A percentile compares a stretch with the other conserved stretches of the same genome.
Conservation (phyloP, 2,888 invertebrate genomes). For the Tipula lateralis region DNA sequence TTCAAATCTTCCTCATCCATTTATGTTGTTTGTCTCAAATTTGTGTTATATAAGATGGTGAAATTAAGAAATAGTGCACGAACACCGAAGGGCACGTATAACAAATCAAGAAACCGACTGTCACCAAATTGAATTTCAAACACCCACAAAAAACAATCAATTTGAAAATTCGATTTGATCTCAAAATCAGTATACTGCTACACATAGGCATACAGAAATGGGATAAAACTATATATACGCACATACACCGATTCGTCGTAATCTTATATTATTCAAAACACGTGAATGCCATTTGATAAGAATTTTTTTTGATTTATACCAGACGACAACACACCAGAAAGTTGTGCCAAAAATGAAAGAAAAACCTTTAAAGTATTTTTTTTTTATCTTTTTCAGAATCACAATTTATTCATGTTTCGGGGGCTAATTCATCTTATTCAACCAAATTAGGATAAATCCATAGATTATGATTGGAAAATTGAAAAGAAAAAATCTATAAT, state of each 20-base stretch:
- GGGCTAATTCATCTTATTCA: conserved; percentile 11
- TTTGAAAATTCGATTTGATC: background rate
- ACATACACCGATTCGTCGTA: background rate
- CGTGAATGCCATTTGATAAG: background rate
- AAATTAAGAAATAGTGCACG: background rate
- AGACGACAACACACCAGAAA: background rate
- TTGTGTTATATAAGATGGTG: background rate
- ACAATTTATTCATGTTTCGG: background rate
- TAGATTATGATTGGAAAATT: conserved; percentile 9
- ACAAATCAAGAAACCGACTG: background rate
- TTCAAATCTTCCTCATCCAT: no score
- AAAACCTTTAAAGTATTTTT: background rate
- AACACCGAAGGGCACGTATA: background rate
- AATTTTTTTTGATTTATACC: background rate
- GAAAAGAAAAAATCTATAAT: background rate
- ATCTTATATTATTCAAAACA: background rate
- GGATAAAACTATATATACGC: background rate
- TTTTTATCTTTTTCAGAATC: background rate
- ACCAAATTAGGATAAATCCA: background rate
- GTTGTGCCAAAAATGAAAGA: background rate
- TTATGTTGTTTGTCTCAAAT: no score
- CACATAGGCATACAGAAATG: background rate
- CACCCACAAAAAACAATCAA: background rate
- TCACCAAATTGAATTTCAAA: background rate
- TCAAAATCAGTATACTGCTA: background rate